These are phyloP conservation scores for Micromussa lordhowensis DNA, from an alignment of 92 coral and sea anemone genomes.

Conservation along the genomic window DNA sequence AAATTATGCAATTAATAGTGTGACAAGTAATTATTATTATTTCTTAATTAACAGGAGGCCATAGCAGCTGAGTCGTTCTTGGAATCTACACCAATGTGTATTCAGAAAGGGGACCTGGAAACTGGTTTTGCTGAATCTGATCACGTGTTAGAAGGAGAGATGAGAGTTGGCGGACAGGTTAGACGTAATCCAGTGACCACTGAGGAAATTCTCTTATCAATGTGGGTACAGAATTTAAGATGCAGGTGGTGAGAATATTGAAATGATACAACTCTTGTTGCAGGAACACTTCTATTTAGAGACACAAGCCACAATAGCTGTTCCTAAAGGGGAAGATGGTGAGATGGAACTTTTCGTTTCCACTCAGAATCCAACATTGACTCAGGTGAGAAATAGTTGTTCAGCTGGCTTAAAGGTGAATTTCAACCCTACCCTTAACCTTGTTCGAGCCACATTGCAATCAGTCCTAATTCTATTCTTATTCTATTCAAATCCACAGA, in stretches of 20 bases:
- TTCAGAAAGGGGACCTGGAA: constrained; percentile 78
- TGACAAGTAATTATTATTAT: no score
- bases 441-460: background rate
- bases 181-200: background rate
- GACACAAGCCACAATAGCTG: constrained; percentile 79
- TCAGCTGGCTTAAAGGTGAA: background rate
- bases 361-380: constrained; percentile 72
- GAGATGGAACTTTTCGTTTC: constrained; percentile 87
- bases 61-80: constrained; percentile 75
- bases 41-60: constrained; percentile 64
- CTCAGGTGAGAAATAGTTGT: constrained; percentile 58
- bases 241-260: background rate
- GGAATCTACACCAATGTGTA: constrained; percentile 22
- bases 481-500: background rate
- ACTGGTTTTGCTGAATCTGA: constrained; percentile 76
- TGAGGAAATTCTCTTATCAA: background rate
- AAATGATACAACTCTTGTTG: background rate
- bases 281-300: constrained; percentile 92
- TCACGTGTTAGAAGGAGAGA: constrained; percentile 87
- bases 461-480: background rate
- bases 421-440: background rate
- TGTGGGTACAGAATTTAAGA: background rate
- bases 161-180: constrained; percentile 91
- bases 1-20: no score
- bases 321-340: constrained; percentile 90